These are phyloP conservation scores for Corticium candelabrum DNA, from an alignment of 37 sponge, comb jelly and placozoan species.

Conservation along the genomic window DNA sequence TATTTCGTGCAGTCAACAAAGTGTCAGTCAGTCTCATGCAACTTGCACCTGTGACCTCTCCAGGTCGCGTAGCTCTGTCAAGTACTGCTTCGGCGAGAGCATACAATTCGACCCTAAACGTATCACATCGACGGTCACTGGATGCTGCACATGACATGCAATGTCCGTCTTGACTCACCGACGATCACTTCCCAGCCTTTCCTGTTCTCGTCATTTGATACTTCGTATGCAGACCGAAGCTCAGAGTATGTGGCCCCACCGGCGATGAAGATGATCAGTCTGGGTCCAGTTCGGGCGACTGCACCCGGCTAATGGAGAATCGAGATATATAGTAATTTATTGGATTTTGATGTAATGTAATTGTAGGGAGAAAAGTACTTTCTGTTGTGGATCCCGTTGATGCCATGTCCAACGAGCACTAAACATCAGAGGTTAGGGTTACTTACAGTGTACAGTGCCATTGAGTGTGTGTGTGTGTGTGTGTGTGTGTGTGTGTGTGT, in stretches of 20 bases:
- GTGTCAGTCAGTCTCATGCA: no score
- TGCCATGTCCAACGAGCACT: no score
- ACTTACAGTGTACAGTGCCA: no score
- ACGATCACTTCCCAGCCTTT: not conserved
- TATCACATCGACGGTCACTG: no score
- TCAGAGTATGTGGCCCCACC: constrained; percentile 91
- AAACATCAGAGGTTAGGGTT: no score
- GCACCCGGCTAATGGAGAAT: constrained; percentile 2
- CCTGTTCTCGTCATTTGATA: constrained; percentile 5
- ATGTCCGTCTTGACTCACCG: not conserved
- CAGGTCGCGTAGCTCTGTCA: not conserved
- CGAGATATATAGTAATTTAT: no score
- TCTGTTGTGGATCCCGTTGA: no score
- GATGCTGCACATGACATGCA: no score
- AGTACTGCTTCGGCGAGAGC: not conserved
- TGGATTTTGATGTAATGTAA: no score
- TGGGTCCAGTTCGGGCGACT: constrained; percentile 14
- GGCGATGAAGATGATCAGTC: constrained; percentile 67
- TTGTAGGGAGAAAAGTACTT: no score
- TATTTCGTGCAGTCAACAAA: no score
- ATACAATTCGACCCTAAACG: not conserved
- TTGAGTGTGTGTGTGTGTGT: not conserved
- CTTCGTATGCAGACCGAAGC: constrained; percentile 71
- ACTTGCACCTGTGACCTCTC: no score
- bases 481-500: constrained; percentile 5